Evolutionary conservation across 2,113 vertebrate species (phyloP).

Genomic region (Megaceryle maxima): DNA sequence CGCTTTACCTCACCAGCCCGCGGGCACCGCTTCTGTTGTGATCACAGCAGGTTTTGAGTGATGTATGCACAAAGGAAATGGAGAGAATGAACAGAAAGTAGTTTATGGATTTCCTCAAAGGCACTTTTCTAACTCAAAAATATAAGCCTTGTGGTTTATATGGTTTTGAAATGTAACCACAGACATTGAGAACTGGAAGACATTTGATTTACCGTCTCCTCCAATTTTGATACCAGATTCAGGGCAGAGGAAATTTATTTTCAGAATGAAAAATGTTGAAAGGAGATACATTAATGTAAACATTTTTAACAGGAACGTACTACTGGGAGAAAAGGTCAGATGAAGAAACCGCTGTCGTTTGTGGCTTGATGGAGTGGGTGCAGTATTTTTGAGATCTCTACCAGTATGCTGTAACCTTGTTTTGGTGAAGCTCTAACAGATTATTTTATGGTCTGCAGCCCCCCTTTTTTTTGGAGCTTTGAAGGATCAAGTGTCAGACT

Average conservation of each 20-base stretch:
- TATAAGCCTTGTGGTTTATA: conserved; percentile 48
- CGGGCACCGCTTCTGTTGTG: not conserved
- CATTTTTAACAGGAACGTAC: not conserved
- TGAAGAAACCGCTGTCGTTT: not conserved
- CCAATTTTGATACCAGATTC: not conserved
- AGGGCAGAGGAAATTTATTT: not conserved
- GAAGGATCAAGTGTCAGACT: not conserved
- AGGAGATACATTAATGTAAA: not conserved
- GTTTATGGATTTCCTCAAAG: conserved; percentile 51
- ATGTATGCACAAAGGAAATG: not conserved
- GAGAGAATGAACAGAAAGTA: conserved; percentile 14
- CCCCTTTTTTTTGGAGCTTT: not conserved
- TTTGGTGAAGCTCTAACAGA: not conserved
- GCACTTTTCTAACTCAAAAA: conserved; percentile 34
- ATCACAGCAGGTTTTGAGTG: not conserved
- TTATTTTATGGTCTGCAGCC: not conserved
- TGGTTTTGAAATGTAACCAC: conserved; percentile 58
- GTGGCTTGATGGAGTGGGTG: not conserved
- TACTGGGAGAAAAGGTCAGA: not conserved
- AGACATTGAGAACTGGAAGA: conserved; percentile 29
- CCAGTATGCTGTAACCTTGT: not conserved
- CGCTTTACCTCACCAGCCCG: not conserved
- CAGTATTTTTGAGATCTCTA: not conserved
- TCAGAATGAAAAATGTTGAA: not conserved
- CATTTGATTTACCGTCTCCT: conserved; percentile 29